Evolutionary conservation across 2,113 vertebrate species (phyloP).

Genomic region (Tupaia tana): DNA sequence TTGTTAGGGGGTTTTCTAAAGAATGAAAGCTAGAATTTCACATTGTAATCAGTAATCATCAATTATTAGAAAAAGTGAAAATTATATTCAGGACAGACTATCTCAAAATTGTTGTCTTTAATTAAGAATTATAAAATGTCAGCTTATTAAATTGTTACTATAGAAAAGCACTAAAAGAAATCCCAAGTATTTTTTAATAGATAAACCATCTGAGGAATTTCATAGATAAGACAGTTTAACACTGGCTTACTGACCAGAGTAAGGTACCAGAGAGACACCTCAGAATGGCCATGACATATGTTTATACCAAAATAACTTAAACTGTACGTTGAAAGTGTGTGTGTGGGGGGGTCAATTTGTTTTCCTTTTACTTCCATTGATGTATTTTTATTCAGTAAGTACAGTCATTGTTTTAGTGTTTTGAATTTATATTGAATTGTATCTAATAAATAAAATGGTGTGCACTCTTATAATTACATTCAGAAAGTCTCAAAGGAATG

Average conservation of each 20-base stretch:
- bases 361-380: neutral
- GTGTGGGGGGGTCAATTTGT: neutral
- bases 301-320: neutral
- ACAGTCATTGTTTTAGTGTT: neutral
- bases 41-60: neutral
- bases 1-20: neutral
- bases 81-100: neutral
- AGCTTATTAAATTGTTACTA: neutral
- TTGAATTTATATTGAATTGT: neutral
- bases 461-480: conserved; percentile 35
- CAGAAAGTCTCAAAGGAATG: conserved; percentile 13
- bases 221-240: neutral
- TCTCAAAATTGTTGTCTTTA: no score
- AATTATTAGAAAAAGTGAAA: conserved; percentile 33
- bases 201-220: neutral
- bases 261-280: neutral
- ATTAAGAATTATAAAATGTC: no score
- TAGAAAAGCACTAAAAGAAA: neutral
- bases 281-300: neutral
- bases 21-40: neutral
- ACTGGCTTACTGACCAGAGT: neutral
- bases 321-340: neutral
- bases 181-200: conserved; percentile 19
- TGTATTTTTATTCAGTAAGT: neutral
- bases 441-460: conserved; percentile 38